These are phyloP conservation scores for Blastobasis adustella DNA, from an alignment of 2,888 invertebrate genomes.

Conservation along the genomic window DNA sequence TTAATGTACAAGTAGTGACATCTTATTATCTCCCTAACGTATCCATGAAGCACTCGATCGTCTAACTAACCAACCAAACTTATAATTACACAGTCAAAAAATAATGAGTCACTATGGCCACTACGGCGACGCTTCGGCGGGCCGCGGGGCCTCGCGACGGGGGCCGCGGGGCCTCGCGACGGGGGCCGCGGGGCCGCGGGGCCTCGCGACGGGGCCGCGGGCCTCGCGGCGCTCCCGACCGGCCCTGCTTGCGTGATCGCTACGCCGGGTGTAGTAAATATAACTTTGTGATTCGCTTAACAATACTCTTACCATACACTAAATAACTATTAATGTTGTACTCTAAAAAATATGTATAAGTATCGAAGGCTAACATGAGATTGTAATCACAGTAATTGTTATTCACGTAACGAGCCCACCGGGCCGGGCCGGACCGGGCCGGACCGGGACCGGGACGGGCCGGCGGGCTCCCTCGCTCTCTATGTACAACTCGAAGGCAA, in stretches of 20 bases:
- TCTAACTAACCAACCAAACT: conserved; percentile 37
- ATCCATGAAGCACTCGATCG: background rate
- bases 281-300: conserved; percentile 71
- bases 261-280: conserved; percentile 67
- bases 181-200: conserved; percentile 13
- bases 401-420: conserved; percentile 70
- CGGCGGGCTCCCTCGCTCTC: conserved; percentile 20
- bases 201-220: conserved; percentile 8
- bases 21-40: conserved; percentile 21
- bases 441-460: background rate
- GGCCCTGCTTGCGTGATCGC: conserved; percentile 42
- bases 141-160: background rate
- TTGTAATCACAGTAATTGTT: conserved; percentile 74
- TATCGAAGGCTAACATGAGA: conserved; percentile 74
- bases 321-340: conserved; percentile 74
- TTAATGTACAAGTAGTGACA: conserved; percentile 17
- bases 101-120: conserved; percentile 71
- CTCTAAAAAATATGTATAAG: conserved; percentile 76
- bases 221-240: background rate
- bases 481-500: conserved; percentile 69
- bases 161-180: too few relatives aligned
- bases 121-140: conserved; percentile 46
- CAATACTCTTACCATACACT: conserved; percentile 64
- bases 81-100: conserved; percentile 66
- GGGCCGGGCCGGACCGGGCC: background rate